These are phyloP conservation scores for Cerastis leucographa DNA, from an alignment of 2,888 invertebrate genomes.

Conservation along the genomic window DNA sequence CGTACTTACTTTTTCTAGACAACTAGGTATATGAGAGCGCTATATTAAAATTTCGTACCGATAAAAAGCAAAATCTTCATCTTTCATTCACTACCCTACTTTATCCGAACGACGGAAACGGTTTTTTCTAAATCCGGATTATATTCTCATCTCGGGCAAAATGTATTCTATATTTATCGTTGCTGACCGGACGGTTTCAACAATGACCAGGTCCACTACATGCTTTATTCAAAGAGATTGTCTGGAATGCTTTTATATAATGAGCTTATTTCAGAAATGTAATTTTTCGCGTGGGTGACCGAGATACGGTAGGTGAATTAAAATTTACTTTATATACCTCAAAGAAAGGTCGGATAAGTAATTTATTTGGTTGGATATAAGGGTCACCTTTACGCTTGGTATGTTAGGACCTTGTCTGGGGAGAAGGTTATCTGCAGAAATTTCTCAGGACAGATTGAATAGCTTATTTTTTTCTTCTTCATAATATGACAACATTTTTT, in stretches of 20 bases:
- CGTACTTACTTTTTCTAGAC: slow-evolving; percentile 15
- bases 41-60: slow-evolving; percentile 42
- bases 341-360: slow-evolving; percentile 42
- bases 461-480: not conserved
- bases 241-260: slow-evolving; percentile 74
- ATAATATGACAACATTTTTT: not conserved
- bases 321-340: slow-evolving; percentile 48
- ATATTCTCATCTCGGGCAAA: slow-evolving; percentile 83
- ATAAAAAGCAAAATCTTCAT: slow-evolving; percentile 50
- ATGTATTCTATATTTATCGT: slow-evolving; percentile 86
- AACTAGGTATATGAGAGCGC: slow-evolving; percentile 16
- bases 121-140: slow-evolving; percentile 84
- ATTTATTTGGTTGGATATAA: slow-evolving; percentile 38
- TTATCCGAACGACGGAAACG: slow-evolving; percentile 71
- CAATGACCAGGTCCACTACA: slow-evolving; percentile 76
- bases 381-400: slow-evolving; percentile 24
- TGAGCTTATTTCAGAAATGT: slow-evolving; percentile 72
- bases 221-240: slow-evolving; percentile 78
- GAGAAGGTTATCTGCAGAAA: not conserved
- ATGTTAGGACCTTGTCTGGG: slow-evolving; percentile 22
- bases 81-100: slow-evolving; percentile 66
- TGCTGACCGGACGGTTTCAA: slow-evolving; percentile 85
- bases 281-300: slow-evolving; percentile 72
- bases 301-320: slow-evolving; percentile 53
- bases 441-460: not conserved